These are phyloP conservation scores for Ommatoiulus sabulosus DNA, from an alignment of 2,888 invertebrate species.

Conservation along the genomic window DNA sequence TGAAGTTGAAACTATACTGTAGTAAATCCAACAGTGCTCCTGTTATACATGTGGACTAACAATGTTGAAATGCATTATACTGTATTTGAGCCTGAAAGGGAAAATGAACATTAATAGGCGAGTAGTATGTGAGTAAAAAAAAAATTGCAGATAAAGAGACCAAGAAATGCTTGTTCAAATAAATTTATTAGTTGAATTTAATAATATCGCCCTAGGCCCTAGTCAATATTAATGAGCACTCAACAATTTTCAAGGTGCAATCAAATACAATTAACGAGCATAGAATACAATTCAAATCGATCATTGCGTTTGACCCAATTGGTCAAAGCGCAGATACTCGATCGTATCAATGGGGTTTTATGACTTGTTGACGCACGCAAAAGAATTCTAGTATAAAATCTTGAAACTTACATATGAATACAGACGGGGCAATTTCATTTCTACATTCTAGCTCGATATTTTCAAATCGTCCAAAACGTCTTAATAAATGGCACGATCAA, in stretches of 20 bases:
- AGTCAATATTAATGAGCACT: conserved; percentile 45
- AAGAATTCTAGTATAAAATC: neutral
- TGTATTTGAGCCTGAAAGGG: neutral
- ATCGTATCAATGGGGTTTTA: neutral
- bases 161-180: conserved; percentile 18
- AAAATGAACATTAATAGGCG: neutral
- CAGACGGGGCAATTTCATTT: too few relatives aligned
- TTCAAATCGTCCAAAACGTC: too few relatives aligned
- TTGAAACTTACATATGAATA: neutral
- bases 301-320: neutral
- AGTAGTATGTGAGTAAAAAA: neutral
- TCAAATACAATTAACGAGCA: conserved; percentile 47
- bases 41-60: too few relatives aligned
- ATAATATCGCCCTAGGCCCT: conserved; percentile 30
- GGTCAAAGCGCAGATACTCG: neutral
- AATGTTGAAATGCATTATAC: neutral
- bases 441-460: too few relatives aligned
- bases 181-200: conserved; percentile 52
- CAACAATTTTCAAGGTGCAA: conserved; percentile 51
- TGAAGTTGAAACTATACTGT: too few relatives aligned
- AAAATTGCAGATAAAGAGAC: neutral
- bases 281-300: conserved; percentile 49
- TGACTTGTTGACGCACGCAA: neutral
- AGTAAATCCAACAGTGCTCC: too few relatives aligned
- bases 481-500: neutral